Percentiles rank a stretch among this genome's conserved stretches.
Evolutionary conservation across 1,140 invertebrate genomes (phyloP).

Genomic region (Archivesica marissinica): DNA sequence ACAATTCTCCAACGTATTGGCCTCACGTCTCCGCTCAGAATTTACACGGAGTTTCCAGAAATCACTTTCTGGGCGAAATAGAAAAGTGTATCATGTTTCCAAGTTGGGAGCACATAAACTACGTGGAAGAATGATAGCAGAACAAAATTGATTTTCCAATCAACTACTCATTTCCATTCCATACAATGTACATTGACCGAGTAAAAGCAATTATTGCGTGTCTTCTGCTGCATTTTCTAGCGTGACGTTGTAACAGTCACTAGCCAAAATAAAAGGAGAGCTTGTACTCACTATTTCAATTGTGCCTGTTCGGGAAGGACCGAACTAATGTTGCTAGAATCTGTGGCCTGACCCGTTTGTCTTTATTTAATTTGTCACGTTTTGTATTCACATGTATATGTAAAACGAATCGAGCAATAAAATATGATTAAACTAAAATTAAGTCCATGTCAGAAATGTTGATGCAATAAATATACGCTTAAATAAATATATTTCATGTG

Average conservation of each 20-base stretch:
- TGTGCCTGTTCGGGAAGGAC: neutral
- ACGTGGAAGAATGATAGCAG: conserved; percentile 32
- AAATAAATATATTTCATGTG: too few relatives aligned
- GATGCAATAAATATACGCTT: too few relatives aligned
- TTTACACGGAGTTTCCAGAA: neutral
- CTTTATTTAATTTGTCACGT: too few relatives aligned
- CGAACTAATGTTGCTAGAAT: too few relatives aligned
- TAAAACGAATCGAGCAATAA: too few relatives aligned
- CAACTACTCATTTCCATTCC: conserved; percentile 33
- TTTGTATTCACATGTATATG: too few relatives aligned
- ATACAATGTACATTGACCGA: conserved; percentile 43
- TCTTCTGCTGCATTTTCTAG: neutral
- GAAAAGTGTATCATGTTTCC: conserved; percentile 47
- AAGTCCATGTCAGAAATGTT: too few relatives aligned
- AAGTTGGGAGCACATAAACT: conserved; percentile 15
- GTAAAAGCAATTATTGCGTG: conserved; percentile 42
- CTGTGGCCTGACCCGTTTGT: too few relatives aligned
- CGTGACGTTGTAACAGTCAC: neutral
- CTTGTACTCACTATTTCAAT: neutral
- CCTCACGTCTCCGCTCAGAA: neutral
- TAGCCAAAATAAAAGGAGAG: neutral
- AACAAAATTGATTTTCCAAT: conserved; percentile 58
- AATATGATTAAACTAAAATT: too few relatives aligned
- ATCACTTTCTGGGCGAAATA: conserved; percentile 39
- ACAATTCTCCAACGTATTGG: neutral